Evolutionary conservation across 2,888 invertebrate genomes (phyloP), one percentile per base, ranked within the genome.

Genomic region (Leptarthrus brevirostris): DNA sequence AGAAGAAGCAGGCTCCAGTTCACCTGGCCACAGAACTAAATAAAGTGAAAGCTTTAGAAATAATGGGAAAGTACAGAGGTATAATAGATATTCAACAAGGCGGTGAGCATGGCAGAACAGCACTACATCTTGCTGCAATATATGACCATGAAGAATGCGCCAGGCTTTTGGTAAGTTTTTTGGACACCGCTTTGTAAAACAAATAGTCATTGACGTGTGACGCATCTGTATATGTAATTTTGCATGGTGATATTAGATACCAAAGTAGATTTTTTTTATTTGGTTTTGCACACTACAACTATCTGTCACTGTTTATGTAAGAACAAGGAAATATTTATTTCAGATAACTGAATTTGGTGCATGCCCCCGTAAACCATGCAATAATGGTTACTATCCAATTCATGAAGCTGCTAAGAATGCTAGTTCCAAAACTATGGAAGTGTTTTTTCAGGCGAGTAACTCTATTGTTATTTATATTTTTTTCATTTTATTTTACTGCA

Each of bases 391-490:
- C 84, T 95, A 94, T 82, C 95, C 96, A 0, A 94, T 96, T 77
- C 96, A 96, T 83, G 92, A 94, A 80, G 96, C 96, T 1, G 95
- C 95, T 2, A 94, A 94, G 82, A 94, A 94, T 86, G 95, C 95
- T 10, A 93, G 95, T 3, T 93, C 94, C 0, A 89, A 91, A 80
- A 93, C 94, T 8, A 90, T 96, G 89, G 93, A 95, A 81, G 92
- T 93, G 66, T 88, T 93, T 78, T 87, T 93, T 61, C 89, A 90
- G 82, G 85, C 84, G 81, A 84, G 84, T 83, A 80, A 76, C n/a
- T 44, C n/a, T 72, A 16, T 12, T 10, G 20, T 54, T 72, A 26
- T 70, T 53, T 18, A 71, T 73, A 3, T 40, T 53, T 18, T 53
- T 70, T 54, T 34, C 12, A 18, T 16, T 12, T 14, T 58, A 58